Conservation (phyloP, 2,888 invertebrate genomes). For the Anaspis maculata region DNA sequence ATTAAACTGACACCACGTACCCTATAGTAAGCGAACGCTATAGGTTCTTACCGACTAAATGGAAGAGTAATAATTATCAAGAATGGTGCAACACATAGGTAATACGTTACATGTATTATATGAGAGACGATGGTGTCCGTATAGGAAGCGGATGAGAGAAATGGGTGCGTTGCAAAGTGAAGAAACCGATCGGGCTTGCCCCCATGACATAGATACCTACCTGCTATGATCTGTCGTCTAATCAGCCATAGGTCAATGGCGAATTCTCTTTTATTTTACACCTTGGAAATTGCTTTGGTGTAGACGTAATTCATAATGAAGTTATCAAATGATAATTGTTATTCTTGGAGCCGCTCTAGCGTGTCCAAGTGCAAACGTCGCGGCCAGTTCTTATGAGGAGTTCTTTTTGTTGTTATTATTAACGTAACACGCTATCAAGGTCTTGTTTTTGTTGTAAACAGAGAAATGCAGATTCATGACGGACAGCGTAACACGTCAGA, state of each 20-base stretch:
- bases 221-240: constrained; percentile 12
- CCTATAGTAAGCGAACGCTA: too few species aligned
- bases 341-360: too few species aligned
- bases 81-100: too few species aligned
- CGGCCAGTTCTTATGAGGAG: too few species aligned
- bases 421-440: constrained; percentile 2
- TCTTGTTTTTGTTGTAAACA: background rate
- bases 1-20: too few species aligned
- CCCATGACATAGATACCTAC: constrained; percentile 14
- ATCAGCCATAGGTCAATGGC: constrained; percentile 13
- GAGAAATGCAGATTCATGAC: background rate
- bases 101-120: too few species aligned
- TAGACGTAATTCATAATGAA: background rate
- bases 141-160: constrained; percentile 2
- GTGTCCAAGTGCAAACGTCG: too few species aligned
- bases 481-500: too few species aligned
- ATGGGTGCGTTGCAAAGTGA: constrained; percentile 7
- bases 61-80: too few species aligned
- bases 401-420: constrained; percentile 4
- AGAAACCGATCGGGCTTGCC: constrained; percentile 12
- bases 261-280: constrained; percentile 9
- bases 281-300: constrained; percentile 5
- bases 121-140: too few species aligned
- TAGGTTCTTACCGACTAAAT: too few species aligned
- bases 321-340: too few species aligned